These are phyloP conservation scores for Catostylus mosaicus DNA, from an alignment of 30 jellyfish, hydroid and myxozoan genomes.

Conservation along the genomic window DNA sequence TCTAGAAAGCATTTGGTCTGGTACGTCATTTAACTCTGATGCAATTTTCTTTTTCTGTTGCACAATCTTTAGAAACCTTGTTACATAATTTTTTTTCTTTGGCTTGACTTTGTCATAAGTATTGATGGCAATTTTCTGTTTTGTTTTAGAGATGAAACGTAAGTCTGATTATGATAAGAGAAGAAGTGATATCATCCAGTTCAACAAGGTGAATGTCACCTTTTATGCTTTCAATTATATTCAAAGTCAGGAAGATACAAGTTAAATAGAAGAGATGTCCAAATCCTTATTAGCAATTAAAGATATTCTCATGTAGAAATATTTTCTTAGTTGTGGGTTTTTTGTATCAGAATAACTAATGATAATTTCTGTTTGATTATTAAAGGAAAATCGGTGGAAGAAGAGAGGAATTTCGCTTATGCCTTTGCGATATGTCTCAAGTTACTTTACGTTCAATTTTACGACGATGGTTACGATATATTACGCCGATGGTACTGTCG, in stretches of 20 bases:
- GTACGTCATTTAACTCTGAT: not conserved
- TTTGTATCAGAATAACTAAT: too few species aligned
- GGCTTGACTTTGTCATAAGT: not conserved
- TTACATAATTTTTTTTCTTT: not conserved
- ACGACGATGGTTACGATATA: conserved; percentile 28
- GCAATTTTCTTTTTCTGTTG: too few species aligned
- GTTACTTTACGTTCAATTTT: conserved; percentile 8
- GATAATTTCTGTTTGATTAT: not conserved
- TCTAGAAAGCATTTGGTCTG: not conserved
- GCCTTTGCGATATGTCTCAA: conserved; percentile 29
- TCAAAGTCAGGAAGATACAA: too few species aligned
- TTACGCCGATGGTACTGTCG: conserved; percentile 54
- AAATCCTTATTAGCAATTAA: too few species aligned
- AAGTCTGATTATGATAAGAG: conserved; percentile 22
- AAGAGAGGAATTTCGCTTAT: conserved; percentile 53
- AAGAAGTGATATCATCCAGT: not conserved
- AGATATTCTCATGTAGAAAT: too few species aligned
- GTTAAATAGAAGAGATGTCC: too few species aligned
- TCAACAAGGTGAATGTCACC: conserved; percentile 48
- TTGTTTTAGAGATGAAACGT: conserved; percentile 19
- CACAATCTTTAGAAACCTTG: too few species aligned
- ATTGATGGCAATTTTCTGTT: not conserved
- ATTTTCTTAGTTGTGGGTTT: too few species aligned
- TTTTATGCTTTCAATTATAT: too few species aligned
- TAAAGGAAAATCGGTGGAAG: conserved; percentile 49